Percentiles rank a stretch among this genome's conserved stretches.
Evolutionary conservation across 2,113 vertebrate species (phyloP).

Genomic region (Platichthys stellatus): DNA sequence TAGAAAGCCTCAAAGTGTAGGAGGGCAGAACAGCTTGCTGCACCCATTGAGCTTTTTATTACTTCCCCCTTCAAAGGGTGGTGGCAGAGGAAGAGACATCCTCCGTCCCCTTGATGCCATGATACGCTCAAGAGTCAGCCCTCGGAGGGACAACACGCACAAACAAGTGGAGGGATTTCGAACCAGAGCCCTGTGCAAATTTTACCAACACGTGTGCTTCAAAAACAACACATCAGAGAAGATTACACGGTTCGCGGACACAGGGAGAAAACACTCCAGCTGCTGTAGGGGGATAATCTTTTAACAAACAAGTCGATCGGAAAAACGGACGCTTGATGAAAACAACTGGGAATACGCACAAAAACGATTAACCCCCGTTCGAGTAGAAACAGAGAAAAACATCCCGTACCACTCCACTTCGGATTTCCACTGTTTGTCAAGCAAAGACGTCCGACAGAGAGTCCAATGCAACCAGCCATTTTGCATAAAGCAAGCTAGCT

Average conservation of each 20-base stretch:
- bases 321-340: slow-evolving; percentile 30
- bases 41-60: slow-evolving; percentile 83
- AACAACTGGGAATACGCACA: slow-evolving; percentile 22
- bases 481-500: slow-evolving; percentile 50
- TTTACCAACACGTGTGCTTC: slow-evolving; percentile 42
- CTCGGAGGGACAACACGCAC: slow-evolving; percentile 40
- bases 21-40: slow-evolving; percentile 80
- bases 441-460: slow-evolving; percentile 47
- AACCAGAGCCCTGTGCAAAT: slow-evolving; percentile 49
- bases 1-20: slow-evolving; percentile 80
- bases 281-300: slow-evolving; percentile 58
- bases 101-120: slow-evolving; percentile 71
- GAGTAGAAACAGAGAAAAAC: background rate
- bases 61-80: slow-evolving; percentile 78
- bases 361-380: background rate
- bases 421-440: slow-evolving; percentile 6
- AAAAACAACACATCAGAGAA: slow-evolving; percentile 56
- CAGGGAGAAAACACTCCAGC: slow-evolving; percentile 40
- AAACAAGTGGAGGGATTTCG: slow-evolving; percentile 53
- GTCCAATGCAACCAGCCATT: slow-evolving; percentile 45
- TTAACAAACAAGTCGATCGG: slow-evolving; percentile 60
- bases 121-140: slow-evolving; percentile 63
- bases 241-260: slow-evolving; percentile 52
- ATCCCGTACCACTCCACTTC: background rate
- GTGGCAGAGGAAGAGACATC: slow-evolving; percentile 72